Evolutionary conservation across 1,140 invertebrate genomes (phyloP).

Genomic region (Luehdorfia chinensis): DNA sequence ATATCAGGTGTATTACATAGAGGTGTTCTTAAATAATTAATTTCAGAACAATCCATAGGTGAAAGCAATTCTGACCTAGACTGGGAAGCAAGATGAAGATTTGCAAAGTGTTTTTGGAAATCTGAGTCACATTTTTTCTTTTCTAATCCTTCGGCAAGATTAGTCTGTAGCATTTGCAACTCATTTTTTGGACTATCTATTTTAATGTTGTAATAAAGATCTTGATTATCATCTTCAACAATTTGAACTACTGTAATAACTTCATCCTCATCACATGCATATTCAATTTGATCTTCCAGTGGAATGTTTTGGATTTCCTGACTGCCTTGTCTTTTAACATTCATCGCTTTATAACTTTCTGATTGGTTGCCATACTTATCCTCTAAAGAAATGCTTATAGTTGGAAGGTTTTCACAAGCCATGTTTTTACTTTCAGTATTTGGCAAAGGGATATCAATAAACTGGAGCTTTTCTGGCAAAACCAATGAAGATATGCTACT

Average conservation of each 20-base stretch:
- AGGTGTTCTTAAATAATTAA: slow-evolving; percentile 30
- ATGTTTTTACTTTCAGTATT: not conserved
- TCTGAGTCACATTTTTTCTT: slow-evolving; percentile 43
- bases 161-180: slow-evolving; percentile 13
- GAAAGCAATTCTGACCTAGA: slow-evolving; percentile 33
- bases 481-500: slow-evolving; percentile 45
- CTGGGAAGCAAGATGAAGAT: slow-evolving; percentile 42
- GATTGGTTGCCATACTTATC: not conserved
- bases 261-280: slow-evolving; percentile 68
- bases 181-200: slow-evolving; percentile 51
- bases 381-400: not conserved
- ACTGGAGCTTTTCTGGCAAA: slow-evolving; percentile 5
- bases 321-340: slow-evolving; percentile 10
- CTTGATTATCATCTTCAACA: slow-evolving; percentile 69
- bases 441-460: not conserved
- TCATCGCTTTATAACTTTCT: not conserved
- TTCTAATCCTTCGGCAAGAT: slow-evolving; percentile 27
- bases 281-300: slow-evolving; percentile 45
- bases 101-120: slow-evolving; percentile 63
- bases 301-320: slow-evolving; percentile 40
- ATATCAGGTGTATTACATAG: slow-evolving; percentile 43
- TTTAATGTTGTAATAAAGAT: slow-evolving; percentile 65
- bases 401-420: not conserved
- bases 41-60: slow-evolving; percentile 47
- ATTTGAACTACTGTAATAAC: slow-evolving; percentile 73